Evolutionary conservation across 2,113 vertebrate genomes (phyloP).

Genomic region (Onychostoma macrolepis): DNA sequence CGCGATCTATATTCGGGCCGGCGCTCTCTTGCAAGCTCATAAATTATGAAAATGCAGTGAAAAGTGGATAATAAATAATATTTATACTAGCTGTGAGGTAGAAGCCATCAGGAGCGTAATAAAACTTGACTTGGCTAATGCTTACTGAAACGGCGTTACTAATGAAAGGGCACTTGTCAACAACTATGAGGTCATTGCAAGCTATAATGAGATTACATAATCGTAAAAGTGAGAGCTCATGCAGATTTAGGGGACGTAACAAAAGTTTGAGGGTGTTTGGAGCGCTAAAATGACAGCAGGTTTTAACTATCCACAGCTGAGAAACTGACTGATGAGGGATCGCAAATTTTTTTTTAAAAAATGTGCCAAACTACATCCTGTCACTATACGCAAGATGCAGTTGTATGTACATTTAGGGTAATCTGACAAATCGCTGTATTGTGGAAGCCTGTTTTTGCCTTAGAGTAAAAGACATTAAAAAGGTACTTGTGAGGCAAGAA

Average conservation of each 20-base stretch:
- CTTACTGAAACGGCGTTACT: conserved; percentile 53
- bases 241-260: conserved; percentile 25
- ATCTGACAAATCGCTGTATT: background rate
- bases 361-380: background rate
- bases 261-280: background rate
- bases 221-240: conserved; percentile 49
- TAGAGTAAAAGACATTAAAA: background rate
- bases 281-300: conserved; percentile 26
- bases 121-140: conserved; percentile 56
- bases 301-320: background rate
- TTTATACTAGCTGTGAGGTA: conserved; percentile 48
- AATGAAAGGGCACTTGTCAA: conserved; percentile 56
- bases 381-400: conserved; percentile 18
- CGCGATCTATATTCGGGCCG: conserved; percentile 42
- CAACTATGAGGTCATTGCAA: conserved; percentile 60
- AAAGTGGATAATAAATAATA: conserved; percentile 46
- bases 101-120: conserved; percentile 48
- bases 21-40: conserved; percentile 47
- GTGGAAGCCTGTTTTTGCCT: background rate
- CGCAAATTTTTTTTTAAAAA: conserved; percentile 4
- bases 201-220: conserved; percentile 53
- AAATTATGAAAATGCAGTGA: conserved; percentile 58
- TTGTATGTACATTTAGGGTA: conserved; percentile 19
- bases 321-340: conserved; percentile 6
- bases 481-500: background rate